Percentiles rank a stretch among this genome's conserved stretches.
These are phyloP conservation scores for Papilio polytes DNA, from an alignment of 1,140 invertebrate genomes.

Conservation along the genomic window DNA sequence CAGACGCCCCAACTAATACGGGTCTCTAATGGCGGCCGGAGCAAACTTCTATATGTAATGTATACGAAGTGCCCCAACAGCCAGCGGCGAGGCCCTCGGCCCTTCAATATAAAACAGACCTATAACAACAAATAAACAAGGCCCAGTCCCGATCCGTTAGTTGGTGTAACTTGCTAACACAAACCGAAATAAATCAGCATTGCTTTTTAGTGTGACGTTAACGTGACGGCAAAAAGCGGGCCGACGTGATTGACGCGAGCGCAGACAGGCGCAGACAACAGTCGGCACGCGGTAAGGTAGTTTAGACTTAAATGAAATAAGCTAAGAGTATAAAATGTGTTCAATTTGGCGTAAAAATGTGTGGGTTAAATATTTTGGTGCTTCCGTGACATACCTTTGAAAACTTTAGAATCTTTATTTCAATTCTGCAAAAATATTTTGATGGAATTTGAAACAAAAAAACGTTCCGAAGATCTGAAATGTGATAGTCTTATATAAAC, in stretches of 20 bases:
- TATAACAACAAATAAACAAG: conserved; percentile 48
- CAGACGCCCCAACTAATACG: conserved; percentile 6
- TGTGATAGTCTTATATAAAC: not conserved
- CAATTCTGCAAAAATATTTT: not conserved
- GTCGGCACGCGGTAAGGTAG: not conserved
- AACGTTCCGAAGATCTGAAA: not conserved
- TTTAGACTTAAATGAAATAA: not conserved
- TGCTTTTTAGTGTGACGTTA: conserved; percentile 19
- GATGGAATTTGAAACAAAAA: not conserved
- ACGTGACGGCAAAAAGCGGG: conserved; percentile 16
- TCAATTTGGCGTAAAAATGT: not conserved
- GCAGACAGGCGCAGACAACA: not conserved
- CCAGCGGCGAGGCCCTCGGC: not conserved
- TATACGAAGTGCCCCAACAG: conserved; percentile 28
- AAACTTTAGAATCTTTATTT: not conserved
- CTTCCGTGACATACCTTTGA: not conserved
- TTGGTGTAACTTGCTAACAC: conserved; percentile 41
- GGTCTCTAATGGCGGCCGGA: conserved; percentile 10
- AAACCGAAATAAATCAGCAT: conserved; percentile 33
- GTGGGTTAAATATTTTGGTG: not conserved
- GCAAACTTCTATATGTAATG: conserved; percentile 18
- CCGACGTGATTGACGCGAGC: not conserved
- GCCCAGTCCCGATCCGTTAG: conserved; percentile 37
- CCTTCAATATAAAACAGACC: conserved; percentile 46
- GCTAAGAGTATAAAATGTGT: not conserved